Base-by-base conservation (phyloP, 2,113 vertebrate genomes). In the Coregonus clupeaformis region DNA sequence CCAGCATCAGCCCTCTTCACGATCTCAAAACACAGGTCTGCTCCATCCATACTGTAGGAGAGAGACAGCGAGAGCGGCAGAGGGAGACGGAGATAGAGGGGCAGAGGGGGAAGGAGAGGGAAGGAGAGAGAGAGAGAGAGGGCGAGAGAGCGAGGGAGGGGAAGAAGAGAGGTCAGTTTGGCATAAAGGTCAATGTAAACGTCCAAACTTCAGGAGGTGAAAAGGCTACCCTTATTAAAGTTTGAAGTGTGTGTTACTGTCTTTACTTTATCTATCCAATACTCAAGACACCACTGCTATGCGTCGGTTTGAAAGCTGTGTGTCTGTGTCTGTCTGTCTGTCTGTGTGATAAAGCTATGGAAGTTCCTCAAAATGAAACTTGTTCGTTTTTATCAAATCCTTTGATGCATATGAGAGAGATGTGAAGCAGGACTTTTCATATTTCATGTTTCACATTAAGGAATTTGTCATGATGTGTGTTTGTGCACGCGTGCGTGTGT, bases 1-100 rank as follows among this genome's bases (percentile, higher is more conserved):
- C 96, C 96, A 91, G 96, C 96, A 71, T 97, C 96, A 80, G 96
- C 96, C 89, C 96, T 92, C 86, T 96, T 97, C 82, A 97, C 96
- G 52, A 96, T 96, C 92, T 96, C 95, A 91, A 97, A 97, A 89
- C 96, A 97, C 80, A 97, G 93, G 86, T 97, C 96, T 67, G 96
- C 96, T 89, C 95, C 96, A 91, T 97, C 96, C 96, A 97, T 96
- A 89, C 96, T 97, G 91, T 42, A 84, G 5, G 47, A 68, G 9
- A 79, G 32, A 71, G 66, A 75, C n/a, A 3, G 65, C 42, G 11
- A 79, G 32, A 71, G 67, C 73, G 3, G 65, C 42, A 69, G 30
- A 13, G 30, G 36, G 14, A 71, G 36, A 57, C 4, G 3, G 24
- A 68, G 55, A 59, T 16, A 18, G 29, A 24, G 30, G 14, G 4